Evolutionary conservation across 2,113 vertebrate species (phyloP).

Genomic region (Sarotherodon lohbergeri): DNA sequence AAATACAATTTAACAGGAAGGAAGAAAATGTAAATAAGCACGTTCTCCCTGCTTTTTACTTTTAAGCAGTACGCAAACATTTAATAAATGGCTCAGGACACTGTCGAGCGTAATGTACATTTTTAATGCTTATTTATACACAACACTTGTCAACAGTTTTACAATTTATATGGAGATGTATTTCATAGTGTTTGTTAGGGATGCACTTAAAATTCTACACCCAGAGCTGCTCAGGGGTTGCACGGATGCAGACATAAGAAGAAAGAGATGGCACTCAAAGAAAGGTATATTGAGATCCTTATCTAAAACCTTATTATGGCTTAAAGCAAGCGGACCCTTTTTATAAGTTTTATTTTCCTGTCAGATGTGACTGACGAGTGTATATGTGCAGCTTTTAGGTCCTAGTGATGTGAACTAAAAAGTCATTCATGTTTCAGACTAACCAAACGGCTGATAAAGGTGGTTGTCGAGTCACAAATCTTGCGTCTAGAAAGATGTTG

Average conservation of each 20-base stretch:
- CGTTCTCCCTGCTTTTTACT: not conserved
- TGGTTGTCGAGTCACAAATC: not conserved
- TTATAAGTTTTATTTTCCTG: not conserved
- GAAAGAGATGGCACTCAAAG: not conserved
- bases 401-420: not conserved
- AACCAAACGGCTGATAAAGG: not conserved
- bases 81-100: not conserved
- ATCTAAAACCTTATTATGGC: not conserved
- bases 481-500: not conserved
- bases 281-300: not conserved
- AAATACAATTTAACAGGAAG: not conserved
- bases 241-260: not conserved
- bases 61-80: not conserved
- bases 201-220: not conserved
- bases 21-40: not conserved
- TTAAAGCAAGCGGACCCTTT: not conserved
- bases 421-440: not conserved
- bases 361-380: not conserved
- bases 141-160: not conserved
- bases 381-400: not conserved
- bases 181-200: not conserved
- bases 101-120: not conserved
- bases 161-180: not conserved
- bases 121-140: not conserved
- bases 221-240: not conserved